Base-by-base conservation (phyloP, 2,797 vertebrate genomes). In the Neosalanx taihuensis region DNA sequence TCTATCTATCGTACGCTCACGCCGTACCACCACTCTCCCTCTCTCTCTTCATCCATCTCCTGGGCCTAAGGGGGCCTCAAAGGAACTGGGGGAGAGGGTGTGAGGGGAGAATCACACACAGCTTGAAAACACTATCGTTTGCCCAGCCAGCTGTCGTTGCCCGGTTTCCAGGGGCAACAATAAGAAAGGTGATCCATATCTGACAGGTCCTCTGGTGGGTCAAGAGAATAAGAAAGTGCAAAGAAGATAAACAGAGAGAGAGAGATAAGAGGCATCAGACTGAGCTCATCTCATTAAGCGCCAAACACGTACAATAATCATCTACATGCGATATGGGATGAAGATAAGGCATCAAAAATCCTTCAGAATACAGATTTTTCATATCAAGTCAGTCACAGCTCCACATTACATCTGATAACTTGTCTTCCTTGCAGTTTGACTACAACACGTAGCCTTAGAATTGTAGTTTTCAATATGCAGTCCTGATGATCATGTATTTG, bases 141-240 rank as follows among this genome's bases (percentile, higher is more conserved):
- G 46, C 65, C 46, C 46, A 56, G 51, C 66, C 31, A n/a, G 66
- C 49, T 57, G 49, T 67, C 49, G 17, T 49, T 31, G 65, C 76
- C 61, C 51, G 78, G 64, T 49, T 70, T 72, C 30, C 65, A 57
- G 73, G 76, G 23, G 46, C 69, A 78, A 82, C 83, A 87, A 85
- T 81, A 73, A 84, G 74, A 64, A 64, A 59, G 56, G 64, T 75
- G 78, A 80, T 87, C 71, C 75, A 67, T 78, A 82, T 85, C 81
- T 79, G 82, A 84, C 77, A 84, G 81, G 41, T 64, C 64, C 74
- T 77, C 75, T 74, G 72, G 72, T 18, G 7, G 71, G 73, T 6
- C 60, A 3, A 31, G 9, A 30, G 60, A 59, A 6, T 12, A 46
- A 13, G 41, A 46, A 9, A 0, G 41, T 46, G 41, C 7, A 12